Base-by-base conservation (phyloP, 2,797 vertebrate species). In the Atherinosoma microstoma region DNA sequence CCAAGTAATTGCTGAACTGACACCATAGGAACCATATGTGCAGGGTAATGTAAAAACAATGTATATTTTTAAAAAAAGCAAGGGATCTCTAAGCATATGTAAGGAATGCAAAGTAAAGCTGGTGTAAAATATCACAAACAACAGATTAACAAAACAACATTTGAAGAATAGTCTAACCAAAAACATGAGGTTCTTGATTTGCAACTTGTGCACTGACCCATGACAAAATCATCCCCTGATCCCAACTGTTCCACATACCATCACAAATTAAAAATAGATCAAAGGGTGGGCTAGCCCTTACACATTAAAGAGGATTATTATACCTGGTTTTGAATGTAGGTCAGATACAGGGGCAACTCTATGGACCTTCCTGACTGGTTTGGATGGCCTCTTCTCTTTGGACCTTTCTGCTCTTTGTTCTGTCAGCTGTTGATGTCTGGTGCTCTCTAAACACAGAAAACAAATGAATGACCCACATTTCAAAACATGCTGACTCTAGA, bases 311-410 rank as follows among this genome's bases (percentile, higher is more conserved):
- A 72, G 61, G 67, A 84, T 80, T 75, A 35, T 74, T 70, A 58
- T 91, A 98, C 97, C 96, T 96, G 94, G 91, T 93, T 94, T 98
- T 75, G 93, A 81, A 69, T 96, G 94, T 24, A 92, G 89, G 82
- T 94, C 96, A 82, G 95, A 88, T 32, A 90, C 82, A 6, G 88
- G 91, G 20, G 90, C 59, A 70, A 94, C 87, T 88, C 95, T 96
- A 75, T 97, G 96, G 72, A 98, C 93, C 92, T 98, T 99, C 84
- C 97, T 91, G 47, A 96, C 93, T 62, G 96, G 93, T 86, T 92
- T 95, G 30, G 89, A 40, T 29, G 83, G 64, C 72, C 86, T 94
- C 88, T 86, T 92, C 73, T 94, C 93, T 82, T 87, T 94, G 24
- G 83, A 77, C 36, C 82, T 51, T 29, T 92, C 93, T 64, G 58